Evolutionary conservation across 2,888 invertebrate species (phyloP), one percentile per base, ranked within the genome.

Genomic region (Dyspetes luteomarginatus): DNA sequence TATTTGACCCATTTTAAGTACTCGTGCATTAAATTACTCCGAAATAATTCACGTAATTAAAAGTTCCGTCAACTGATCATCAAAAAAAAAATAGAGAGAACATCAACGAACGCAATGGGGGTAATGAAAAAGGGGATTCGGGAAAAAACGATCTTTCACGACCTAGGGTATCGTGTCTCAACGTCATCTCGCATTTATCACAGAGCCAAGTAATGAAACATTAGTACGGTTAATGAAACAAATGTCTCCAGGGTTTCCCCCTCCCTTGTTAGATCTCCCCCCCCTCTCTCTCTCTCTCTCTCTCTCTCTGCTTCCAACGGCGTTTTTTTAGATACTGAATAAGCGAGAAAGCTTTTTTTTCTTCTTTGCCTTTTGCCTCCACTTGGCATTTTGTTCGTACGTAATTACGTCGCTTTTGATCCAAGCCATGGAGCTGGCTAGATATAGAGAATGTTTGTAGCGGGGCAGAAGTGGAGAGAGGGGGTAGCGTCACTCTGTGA

Each of bases 191-290:
- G 62, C 83, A 82, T 84, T 84, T 79, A 81, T 84, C 84, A 84
- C 69, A 17, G 28, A 48, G 41, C 45, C 73, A 78, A 84, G 81
- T 81, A 79, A 81, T 78, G 78, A 81, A 81, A 84, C 83, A 83
- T 84, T 82, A 79, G 81, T 81, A 81, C 76, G 73, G 79, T 84
- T 84, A 84, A 84, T 84, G 82, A 82, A 83, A 82, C 83, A 81
- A 83, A 84, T 80, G 78, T 73, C 72, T 76, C 69, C 65, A 72
- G 73, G 77, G 24, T 68, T 19, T 55, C 52, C 67, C 28, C 64
- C 36, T n/a, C 43, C 30, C 41, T 58, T 43, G n/a, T 41, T 56
- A 48, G 52, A 26, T 45, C 22, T 60, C n/a, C n/a, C n/a, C n/a
- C n/a, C n/a, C n/a, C n/a, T n/a, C n/a, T n/a, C n/a, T n/a, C n/a